phyloP scores from a whole-genome alignment of 2,797 vertebrate genomes.

The Ibycter americanus region DNA sequence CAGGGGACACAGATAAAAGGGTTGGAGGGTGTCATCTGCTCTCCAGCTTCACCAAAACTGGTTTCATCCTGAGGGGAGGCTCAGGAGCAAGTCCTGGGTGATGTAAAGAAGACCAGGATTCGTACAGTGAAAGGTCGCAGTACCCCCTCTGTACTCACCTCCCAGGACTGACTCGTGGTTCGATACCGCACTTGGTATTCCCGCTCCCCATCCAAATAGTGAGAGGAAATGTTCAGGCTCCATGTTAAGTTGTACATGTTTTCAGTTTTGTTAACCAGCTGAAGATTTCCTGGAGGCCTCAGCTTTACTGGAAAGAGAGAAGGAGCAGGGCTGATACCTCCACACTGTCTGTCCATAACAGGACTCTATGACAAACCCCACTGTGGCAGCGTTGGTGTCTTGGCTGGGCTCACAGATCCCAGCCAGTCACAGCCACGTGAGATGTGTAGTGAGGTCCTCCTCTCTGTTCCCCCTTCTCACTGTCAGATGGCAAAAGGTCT shows the following conservation, averaged over 20 bases:
- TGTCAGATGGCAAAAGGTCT: neutral
- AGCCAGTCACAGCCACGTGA: neutral
- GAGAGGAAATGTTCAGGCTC: conserved; percentile 60
- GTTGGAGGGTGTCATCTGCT: neutral
- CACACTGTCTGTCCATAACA: neutral
- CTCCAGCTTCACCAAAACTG: neutral
- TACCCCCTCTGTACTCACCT: conserved; percentile 53
- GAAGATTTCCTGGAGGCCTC: conserved; percentile 61
- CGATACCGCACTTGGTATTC: conserved; percentile 62
- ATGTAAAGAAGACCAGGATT: neutral
- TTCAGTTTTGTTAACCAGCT: neutral
- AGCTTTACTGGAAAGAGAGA: conserved; percentile 69
- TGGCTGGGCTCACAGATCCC: neutral
- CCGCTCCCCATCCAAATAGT: conserved; percentile 48
- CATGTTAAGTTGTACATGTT: conserved; percentile 70
- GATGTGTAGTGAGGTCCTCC: neutral
- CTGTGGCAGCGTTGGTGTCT: neutral
- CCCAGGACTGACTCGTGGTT: neutral
- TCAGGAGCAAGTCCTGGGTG: neutral
- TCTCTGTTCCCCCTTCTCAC: neutral
- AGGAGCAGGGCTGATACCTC: neutral
- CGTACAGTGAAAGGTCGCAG: fast-evolving
- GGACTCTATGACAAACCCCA: neutral
- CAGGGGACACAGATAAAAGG: neutral
- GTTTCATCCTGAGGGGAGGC: neutral